Conservation (phyloP, 2,113 vertebrate species). For the Carassius auratus region DNA sequence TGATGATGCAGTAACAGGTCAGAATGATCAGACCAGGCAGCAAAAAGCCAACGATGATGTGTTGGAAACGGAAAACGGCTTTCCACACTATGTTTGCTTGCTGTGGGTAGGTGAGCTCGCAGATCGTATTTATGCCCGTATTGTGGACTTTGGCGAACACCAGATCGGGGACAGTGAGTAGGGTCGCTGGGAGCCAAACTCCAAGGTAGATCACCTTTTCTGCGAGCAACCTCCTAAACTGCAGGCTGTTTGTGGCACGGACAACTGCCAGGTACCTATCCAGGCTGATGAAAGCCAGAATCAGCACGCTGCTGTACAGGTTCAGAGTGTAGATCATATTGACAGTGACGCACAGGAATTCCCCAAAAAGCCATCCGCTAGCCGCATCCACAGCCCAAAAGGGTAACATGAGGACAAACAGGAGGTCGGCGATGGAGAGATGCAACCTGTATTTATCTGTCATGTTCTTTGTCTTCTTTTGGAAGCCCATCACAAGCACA, state of each 20-base stretch:
- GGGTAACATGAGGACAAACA: slow-evolving; percentile 92
- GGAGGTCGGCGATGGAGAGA: slow-evolving; percentile 93
- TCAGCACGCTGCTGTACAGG: slow-evolving; percentile 95
- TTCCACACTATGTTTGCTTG: slow-evolving; percentile 73
- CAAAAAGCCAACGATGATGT: slow-evolving; percentile 90
- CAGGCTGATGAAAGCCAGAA: slow-evolving; percentile 95
- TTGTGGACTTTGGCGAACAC: slow-evolving; percentile 81
- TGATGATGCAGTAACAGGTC: slow-evolving; percentile 95
- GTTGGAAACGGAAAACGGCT: slow-evolving; percentile 88
- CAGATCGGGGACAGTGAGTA: slow-evolving; percentile 90
- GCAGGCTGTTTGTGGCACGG: slow-evolving; percentile 91
- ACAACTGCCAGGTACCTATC: slow-evolving; percentile 95
- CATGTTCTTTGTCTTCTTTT: slow-evolving; percentile 92
- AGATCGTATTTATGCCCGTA: slow-evolving; percentile 71
- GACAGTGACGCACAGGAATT: slow-evolving; percentile 85
- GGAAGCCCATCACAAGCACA: slow-evolving; percentile 94
- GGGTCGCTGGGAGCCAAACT: slow-evolving; percentile 90
- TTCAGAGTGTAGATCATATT: slow-evolving; percentile 97
- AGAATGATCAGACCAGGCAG: slow-evolving; percentile 94
- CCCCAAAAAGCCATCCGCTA: slow-evolving; percentile 88
- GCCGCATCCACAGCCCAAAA: slow-evolving; percentile 95
- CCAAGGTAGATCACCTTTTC: slow-evolving; percentile 89
- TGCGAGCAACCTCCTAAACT: slow-evolving; percentile 85
- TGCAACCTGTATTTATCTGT: slow-evolving; percentile 97
- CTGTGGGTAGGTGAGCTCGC: slow-evolving; percentile 86